These are phyloP conservation scores for Hippopotamyrus pictus DNA, from an alignment of 2,797 vertebrate genomes.

Conservation along the genomic window DNA sequence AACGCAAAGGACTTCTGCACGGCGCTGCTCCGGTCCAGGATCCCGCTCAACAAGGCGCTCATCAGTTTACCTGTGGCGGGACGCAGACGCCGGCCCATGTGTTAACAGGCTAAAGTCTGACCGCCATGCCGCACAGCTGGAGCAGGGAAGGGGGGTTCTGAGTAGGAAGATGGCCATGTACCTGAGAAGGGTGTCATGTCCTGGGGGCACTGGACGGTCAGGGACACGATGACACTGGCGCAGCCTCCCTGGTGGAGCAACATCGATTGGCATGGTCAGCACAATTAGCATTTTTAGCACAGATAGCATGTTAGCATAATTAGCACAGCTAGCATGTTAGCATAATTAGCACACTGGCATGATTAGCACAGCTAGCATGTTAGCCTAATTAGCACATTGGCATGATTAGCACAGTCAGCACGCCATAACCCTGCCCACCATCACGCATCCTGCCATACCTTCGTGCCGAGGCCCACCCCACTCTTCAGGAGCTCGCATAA, in stretches of 20 bases:
- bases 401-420: neutral
- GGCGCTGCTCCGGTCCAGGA: slow-evolving; percentile 84
- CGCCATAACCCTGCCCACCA: neutral
- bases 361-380: neutral
- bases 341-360: neutral
- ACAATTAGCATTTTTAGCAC: neutral
- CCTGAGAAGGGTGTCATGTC: slow-evolving; percentile 90
- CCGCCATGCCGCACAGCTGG: neutral
- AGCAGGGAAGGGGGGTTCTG: neutral
- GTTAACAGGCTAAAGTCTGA: neutral
- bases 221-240: slow-evolving; percentile 88
- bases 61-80: slow-evolving; percentile 81
- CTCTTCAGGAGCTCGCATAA: slow-evolving; percentile 92
- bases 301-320: neutral
- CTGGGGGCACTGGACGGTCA: slow-evolving; percentile 93
- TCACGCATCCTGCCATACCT: slow-evolving; percentile 59
- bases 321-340: neutral
- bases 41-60: slow-evolving; percentile 82
- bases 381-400: neutral
- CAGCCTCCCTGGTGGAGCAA: slow-evolving; percentile 77
- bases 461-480: slow-evolving; percentile 89
- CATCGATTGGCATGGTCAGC: slow-evolving; percentile 22
- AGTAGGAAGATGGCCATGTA: slow-evolving; percentile 39
- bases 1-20: slow-evolving; percentile 91
- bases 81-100: neutral